Conservation (phyloP, 1,140 invertebrate genomes). For the Drosophila varians region DNA sequence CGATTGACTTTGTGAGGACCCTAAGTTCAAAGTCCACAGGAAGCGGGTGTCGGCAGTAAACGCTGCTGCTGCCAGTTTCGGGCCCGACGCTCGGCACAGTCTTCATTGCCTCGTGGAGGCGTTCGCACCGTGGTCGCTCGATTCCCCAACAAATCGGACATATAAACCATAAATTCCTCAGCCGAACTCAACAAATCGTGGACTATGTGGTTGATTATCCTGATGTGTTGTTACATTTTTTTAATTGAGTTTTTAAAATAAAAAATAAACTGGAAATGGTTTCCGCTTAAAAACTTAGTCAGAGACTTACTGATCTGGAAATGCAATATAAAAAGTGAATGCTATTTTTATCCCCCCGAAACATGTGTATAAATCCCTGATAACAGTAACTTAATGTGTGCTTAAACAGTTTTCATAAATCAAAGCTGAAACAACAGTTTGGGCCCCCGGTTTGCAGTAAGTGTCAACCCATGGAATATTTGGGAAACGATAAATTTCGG, state of each 20-base stretch:
- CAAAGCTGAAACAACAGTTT: not conserved
- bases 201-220: not conserved
- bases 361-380: not conserved
- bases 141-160: conserved; percentile 1
- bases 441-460: conserved; percentile 30
- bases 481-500: conserved; percentile 29
- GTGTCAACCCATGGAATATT: conserved; percentile 36
- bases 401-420: conserved; percentile 28
- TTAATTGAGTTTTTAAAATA: not conserved
- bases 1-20: conserved; percentile 1
- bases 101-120: conserved; percentile 53
- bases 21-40: conserved; percentile 15
- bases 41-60: conserved; percentile 31
- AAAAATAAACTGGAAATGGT: too few species aligned
- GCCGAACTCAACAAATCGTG: not conserved
- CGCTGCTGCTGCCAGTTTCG: conserved; percentile 22
- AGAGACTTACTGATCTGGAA: too few species aligned
- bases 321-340: too few species aligned
- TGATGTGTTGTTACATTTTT: conserved; percentile 44
- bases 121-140: conserved; percentile 44
- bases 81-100: conserved; percentile 45
- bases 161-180: not conserved
- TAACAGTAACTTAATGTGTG: conserved; percentile 7
- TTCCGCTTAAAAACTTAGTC: too few species aligned
- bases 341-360: too few species aligned